Evolutionary conservation across 2,113 vertebrate species (phyloP), one percentile per base, ranked within the genome.

Genomic region (Zosterops pallidus): DNA sequence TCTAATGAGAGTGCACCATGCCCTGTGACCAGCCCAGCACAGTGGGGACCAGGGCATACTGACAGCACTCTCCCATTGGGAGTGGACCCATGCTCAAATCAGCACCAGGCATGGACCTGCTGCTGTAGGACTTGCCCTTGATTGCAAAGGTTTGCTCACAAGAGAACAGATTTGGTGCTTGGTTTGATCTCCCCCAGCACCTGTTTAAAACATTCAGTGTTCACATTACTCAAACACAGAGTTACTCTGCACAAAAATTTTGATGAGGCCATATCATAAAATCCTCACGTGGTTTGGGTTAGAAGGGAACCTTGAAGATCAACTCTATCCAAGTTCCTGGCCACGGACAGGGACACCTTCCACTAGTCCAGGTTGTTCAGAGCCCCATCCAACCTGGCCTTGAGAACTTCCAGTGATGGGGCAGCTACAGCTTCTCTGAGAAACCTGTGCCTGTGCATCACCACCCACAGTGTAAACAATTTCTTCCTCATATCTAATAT

Each of bases 41-140:
- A 31, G 13, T 1, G 41, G 33, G 46, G 35, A 42, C 23, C 2
- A 2, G 80, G 46, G 6, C 83, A 86, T 0, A 0, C 59, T 76
- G 89, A 23, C 63, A 64, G 49, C 67, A 14, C 10, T 1, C 11
- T 80, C 50, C 56, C 41, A 13, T 19, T 9, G 55, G 16, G 22
- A 68, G 26, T 20, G 57, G 23, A 19, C 44, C 49, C 4, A 4
- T 47, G 26, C 21, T 39, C 35, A 42, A 28, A 78, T 3, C 37
- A 26, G 67, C 25, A 37, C 26, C 49, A 56, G 41, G 8, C 47
- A 49, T 2, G 16, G 35, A 44, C 55, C 35, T 72, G 53, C 71
- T 64, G 39, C 76, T 29, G 29, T 5, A 6, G 19, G 19, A 41
- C 26, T 62, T 4, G 3, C 5, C 60, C 37, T 29, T 9, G 0